phyloP scores from a whole-genome alignment of 2,113 vertebrate genomes.

The Asarcornis scutulata region DNA sequence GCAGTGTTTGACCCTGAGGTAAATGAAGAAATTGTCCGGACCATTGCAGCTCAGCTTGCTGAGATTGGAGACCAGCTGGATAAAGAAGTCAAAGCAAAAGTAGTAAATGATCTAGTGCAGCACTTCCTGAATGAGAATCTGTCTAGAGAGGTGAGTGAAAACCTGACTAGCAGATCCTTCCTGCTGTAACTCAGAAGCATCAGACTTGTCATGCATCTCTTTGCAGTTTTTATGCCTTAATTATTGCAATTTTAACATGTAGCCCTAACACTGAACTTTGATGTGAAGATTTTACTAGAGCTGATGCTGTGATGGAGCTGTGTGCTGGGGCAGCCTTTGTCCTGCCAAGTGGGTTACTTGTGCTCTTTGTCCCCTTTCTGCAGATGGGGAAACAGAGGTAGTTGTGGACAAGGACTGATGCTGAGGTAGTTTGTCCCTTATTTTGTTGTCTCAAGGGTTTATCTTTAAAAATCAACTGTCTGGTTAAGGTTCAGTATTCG shows the following conservation, averaged over 20 bases:
- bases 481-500: neutral
- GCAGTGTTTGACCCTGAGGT: neutral
- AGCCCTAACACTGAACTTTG: neutral
- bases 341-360: neutral
- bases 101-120: conserved; percentile 55
- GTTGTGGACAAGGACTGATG: neutral
- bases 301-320: neutral
- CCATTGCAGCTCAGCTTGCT: conserved; percentile 72
- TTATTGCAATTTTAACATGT: neutral
- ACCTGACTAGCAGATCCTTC: neutral
- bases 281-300: neutral
- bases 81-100: conserved; percentile 23
- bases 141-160: conserved; percentile 61
- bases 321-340: neutral
- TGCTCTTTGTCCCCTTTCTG: neutral
- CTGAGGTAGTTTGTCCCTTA: neutral
- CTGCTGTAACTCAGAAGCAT: neutral
- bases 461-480: neutral
- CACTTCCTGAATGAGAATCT: conserved; percentile 40
- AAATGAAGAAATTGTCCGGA: conserved; percentile 60
- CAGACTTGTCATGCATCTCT: neutral
- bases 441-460: neutral
- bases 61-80: conserved; percentile 74
- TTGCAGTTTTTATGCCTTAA: neutral
- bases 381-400: neutral